phyloP scores from a whole-genome alignment of 2,113 vertebrate genomes.

The Syngnathoides biaculeatus region DNA sequence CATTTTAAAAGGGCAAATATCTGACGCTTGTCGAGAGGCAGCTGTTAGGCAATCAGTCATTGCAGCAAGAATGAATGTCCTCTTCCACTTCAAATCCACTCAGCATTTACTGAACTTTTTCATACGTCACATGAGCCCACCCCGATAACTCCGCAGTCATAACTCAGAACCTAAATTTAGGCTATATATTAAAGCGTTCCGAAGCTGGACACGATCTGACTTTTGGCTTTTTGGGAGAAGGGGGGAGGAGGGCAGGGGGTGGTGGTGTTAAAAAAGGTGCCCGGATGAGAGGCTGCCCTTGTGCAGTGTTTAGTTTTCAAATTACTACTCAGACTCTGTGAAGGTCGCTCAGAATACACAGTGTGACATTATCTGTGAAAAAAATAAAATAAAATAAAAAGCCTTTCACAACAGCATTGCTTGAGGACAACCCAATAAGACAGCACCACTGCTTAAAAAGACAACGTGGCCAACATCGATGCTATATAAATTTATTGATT shows the following conservation, averaged over 20 bases:
- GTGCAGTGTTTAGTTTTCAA: slow-evolving; percentile 56
- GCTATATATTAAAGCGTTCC: slow-evolving; percentile 68
- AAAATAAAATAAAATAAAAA: slow-evolving; percentile 14
- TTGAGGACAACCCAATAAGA: slow-evolving; percentile 6
- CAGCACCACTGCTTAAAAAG: slow-evolving; percentile 13
- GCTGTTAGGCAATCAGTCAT: slow-evolving; percentile 88
- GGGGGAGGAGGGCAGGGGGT: slow-evolving; percentile 30
- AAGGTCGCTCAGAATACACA: slow-evolving; percentile 59
- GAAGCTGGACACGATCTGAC: slow-evolving; percentile 32
- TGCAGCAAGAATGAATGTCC: slow-evolving; percentile 77
- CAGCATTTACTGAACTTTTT: slow-evolving; percentile 73
- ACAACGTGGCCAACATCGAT: slow-evolving; percentile 10
- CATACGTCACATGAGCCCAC: slow-evolving; percentile 72
- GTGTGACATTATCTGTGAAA: slow-evolving; percentile 47
- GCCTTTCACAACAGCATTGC: slow-evolving; percentile 30
- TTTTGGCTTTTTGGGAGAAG: slow-evolving; percentile 72
- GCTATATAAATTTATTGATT: slow-evolving; percentile 9
- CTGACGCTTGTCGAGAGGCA: slow-evolving; percentile 77
- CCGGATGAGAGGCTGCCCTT: slow-evolving; percentile 37
- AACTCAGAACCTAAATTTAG: slow-evolving; percentile 80
- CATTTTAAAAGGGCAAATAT: slow-evolving; percentile 74
- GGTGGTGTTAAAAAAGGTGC: slow-evolving; percentile 33
- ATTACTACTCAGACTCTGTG: slow-evolving; percentile 48
- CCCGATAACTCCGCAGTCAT: slow-evolving; percentile 67
- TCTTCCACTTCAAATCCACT: slow-evolving; percentile 74